phyloP scores from a whole-genome alignment of 2,113 vertebrate genomes.

The Gulo gulo region DNA sequence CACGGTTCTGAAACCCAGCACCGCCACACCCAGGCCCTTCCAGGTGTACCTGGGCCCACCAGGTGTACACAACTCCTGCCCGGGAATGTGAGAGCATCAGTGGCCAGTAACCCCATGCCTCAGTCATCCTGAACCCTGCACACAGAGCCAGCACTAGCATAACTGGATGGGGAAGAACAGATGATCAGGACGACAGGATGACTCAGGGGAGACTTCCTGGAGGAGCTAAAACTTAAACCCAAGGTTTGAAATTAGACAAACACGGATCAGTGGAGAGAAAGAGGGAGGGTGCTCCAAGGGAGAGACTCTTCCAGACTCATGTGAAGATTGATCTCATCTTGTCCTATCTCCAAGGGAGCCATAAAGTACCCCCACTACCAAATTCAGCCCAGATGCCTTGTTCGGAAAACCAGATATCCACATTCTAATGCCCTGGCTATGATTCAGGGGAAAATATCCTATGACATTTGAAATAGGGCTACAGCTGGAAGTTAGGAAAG shows the following conservation, averaged over 20 bases:
- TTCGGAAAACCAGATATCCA: neutral
- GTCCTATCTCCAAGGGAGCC: neutral
- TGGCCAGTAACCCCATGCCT: neutral
- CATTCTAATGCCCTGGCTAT: neutral
- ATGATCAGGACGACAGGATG: neutral
- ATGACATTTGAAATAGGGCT: neutral
- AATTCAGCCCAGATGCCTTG: neutral
- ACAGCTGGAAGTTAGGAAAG: neutral
- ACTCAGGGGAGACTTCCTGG: neutral
- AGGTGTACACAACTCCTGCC: neutral
- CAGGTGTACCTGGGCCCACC: neutral
- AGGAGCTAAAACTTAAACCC: neutral
- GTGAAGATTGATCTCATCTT: neutral
- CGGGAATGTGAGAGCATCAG: neutral
- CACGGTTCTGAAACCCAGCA: neutral
- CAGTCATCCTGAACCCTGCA: neutral
- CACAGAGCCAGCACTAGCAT: neutral
- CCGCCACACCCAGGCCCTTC: neutral
- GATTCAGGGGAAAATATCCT: neutral
- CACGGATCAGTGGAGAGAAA: neutral
- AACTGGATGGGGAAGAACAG: neutral
- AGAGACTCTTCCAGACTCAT: neutral
- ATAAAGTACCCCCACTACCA: neutral
- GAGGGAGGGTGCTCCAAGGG: neutral
- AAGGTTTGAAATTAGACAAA: neutral